Base-by-base conservation (phyloP, 2,797 vertebrate species). In the Serranus cabrilla region DNA sequence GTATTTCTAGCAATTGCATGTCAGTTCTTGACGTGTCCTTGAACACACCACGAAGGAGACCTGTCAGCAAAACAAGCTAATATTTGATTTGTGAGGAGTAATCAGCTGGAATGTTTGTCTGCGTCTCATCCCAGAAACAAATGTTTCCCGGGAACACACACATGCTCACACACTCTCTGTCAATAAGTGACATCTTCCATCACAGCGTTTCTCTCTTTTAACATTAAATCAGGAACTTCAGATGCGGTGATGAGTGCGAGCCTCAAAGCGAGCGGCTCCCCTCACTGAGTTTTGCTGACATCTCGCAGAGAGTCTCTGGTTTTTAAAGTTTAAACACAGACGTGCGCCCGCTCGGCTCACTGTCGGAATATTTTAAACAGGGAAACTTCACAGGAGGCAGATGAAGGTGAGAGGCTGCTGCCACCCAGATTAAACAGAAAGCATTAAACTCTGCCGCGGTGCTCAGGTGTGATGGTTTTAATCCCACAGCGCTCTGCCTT, bases 371-470 rank as follows among this genome's bases (percentile, higher is more conserved):
- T 85, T 91, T 91, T 73, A 89, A 55, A 74, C 1, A 64, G 51
- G 61, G 71, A 80, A 62, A 79, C 86, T 91, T 87, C 84, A 83
- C 87, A 83, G 82, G 82, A 90, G 87, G 82, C 75, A 60, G 84
- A 90, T 91, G 88, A 91, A 92, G 82, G 89, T 91, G 86, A 86
- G 73, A 71, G 87, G 83, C 83, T 83, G 82, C 84, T 86, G 87
- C 84, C 89, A 87, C 72, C 81, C 70, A 90, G 89, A 94, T 94
- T 90, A 90, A 91, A 91, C 76, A 84, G 75, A 83, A 84, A 81
- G 82, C 82, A 85, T 93, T 91, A 87, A 91, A 89, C 43, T 52
- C 74, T 72, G 59, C 67, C 71, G 58, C 61, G 4, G 50, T 54
- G 52, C 77, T 78, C 76, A 82, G 82, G 82, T 86, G 85, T 74